Base-by-base conservation (phyloP, 2,888 invertebrate species). In the Leucophora obtusa region DNA sequence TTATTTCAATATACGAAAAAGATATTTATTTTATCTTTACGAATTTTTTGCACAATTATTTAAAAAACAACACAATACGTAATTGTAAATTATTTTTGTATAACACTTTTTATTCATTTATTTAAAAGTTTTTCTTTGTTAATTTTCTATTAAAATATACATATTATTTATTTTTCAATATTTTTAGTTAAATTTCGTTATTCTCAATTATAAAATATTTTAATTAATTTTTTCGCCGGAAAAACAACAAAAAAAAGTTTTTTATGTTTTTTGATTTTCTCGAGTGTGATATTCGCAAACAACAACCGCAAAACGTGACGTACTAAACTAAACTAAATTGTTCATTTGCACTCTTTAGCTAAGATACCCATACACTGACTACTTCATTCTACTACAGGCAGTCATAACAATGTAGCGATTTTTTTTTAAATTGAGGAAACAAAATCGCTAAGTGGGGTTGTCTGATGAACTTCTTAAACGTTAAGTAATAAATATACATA, bases 301-400 rank as follows among this genome's bases (percentile, higher is more conserved):
- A 72, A 69, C 79, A 79, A 84, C 84, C 84, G 83, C 84, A 83
- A 84, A 83, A 84, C 81, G 83, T 83, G 84, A 84, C 84, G 84
- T 83, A 84, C 84, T 84, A 84, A 84, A 83, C 84, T 84, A 84
- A 84, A 84, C 84, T 84, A 66, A 84, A 82, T 74, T 73, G 75
- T 74, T 65, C 60, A 78, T 17, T 74, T 81, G 11, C 65, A 43
- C 78, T 78, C 73, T 73, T 81, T 70, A 58, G 14, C 51, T 33
- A 47, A 70, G 69, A 54, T 70, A 81, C 81, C 69, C 62, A 70
- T 56, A 54, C 15, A 28, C 38, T n/a, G 38, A 17, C 21, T 43
- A 28, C 11, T 14, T 15, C 18, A 43, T 15, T 15, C 18, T 47
- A 33, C 63, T 63, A 68, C 24, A 24, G 24, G 50, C 65, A 50